These are phyloP conservation scores for Lasioglossum marginatum DNA, from an alignment of 2,888 invertebrate genomes.

Conservation along the genomic window DNA sequence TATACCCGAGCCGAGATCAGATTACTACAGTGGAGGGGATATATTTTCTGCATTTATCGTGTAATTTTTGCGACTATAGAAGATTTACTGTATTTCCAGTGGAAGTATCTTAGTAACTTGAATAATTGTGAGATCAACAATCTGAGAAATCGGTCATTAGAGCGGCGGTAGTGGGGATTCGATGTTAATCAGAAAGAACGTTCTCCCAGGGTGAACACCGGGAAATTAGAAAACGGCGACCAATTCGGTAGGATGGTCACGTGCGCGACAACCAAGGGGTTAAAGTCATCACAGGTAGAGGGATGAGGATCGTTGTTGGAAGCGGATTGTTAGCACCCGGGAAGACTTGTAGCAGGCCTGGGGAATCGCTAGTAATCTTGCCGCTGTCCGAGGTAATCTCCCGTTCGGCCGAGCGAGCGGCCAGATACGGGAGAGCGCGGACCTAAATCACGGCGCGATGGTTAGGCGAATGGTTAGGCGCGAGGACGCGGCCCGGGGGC, in stretches of 20 bases:
- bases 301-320: neutral
- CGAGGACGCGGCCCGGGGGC: conserved; percentile 45
- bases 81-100: too few species aligned
- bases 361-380: conserved; percentile 49
- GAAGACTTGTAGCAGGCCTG: conserved; percentile 11
- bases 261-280: neutral
- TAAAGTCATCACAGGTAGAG: neutral
- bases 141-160: too few species aligned
- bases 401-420: conserved; percentile 39
- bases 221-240: neutral
- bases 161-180: too few species aligned
- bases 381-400: conserved; percentile 32
- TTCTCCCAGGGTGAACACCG: neutral
- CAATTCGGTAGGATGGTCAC: neutral
- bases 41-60: too few species aligned
- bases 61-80: too few species aligned
- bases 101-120: too few species aligned
- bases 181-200: neutral
- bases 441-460: conserved; percentile 52
- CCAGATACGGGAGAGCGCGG: conserved; percentile 40
- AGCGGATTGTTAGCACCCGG: neutral
- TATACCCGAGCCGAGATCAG: too few species aligned
- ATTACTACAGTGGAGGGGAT: too few species aligned
- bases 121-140: too few species aligned
- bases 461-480: conserved; percentile 58